These are phyloP conservation scores for Pollachius pollachius DNA, from an alignment of 2,113 vertebrate species.

Conservation along the genomic window DNA sequence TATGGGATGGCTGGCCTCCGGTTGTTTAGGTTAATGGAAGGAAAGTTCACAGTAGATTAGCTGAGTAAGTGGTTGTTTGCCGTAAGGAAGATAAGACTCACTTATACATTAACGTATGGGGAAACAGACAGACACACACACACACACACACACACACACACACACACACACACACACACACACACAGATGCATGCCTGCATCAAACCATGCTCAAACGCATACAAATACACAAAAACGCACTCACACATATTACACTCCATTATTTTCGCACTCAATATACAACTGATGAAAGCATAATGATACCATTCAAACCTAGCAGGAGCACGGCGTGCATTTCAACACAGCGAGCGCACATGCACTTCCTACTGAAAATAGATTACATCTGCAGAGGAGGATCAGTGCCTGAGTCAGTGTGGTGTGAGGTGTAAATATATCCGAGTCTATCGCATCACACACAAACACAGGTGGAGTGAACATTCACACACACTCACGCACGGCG, in stretches of 20 bases:
- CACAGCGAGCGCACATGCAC: no score
- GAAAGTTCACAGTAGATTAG: slow-evolving; percentile 31
- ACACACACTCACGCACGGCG: not conserved
- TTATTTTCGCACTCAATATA: not conserved
- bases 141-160: not conserved
- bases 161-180: slow-evolving; percentile 4
- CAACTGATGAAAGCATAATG: not conserved
- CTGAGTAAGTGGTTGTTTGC: slow-evolving; percentile 13
- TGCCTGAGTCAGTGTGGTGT: no score
- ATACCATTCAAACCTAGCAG: no score
- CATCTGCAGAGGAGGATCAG: no score
- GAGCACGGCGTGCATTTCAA: no score
- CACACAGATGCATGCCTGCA: not conserved
- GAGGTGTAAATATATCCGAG: no score
- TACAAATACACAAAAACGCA: not conserved
- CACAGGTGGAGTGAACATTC: not conserved
- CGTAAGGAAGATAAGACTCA: not conserved
- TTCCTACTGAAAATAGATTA: no score
- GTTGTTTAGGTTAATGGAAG: slow-evolving; percentile 32
- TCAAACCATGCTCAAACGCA: not conserved
- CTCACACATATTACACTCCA: not conserved
- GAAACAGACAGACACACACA: not conserved
- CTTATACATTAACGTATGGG: not conserved
- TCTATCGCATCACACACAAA: not conserved
- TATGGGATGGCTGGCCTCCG: no score